Evolutionary conservation across 2,797 vertebrate species (phyloP).

Genomic region (Anas bernieri): DNA sequence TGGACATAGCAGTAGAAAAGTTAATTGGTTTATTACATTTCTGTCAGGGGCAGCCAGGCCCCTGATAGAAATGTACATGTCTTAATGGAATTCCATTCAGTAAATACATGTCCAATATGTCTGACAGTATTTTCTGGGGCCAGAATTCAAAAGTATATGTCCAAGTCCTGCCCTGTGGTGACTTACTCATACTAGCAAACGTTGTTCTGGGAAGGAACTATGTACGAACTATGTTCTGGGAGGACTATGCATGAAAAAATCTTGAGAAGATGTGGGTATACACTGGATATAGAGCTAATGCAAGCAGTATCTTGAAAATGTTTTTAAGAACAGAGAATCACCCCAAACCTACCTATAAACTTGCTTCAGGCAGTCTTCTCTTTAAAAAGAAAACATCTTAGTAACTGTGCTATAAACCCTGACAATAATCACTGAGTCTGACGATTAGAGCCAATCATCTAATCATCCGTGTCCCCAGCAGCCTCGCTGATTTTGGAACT

Average conservation of each 20-base stretch:
- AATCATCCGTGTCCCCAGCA: background rate
- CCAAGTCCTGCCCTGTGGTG: background rate
- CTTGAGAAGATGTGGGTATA: background rate
- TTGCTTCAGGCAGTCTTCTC: background rate
- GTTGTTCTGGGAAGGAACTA: background rate
- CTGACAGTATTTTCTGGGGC: background rate
- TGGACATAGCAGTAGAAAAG: background rate
- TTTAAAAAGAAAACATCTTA: conserved; percentile 22
- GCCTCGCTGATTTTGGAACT: conserved; percentile 32
- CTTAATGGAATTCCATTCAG: background rate
- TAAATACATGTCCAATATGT: background rate
- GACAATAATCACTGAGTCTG: conserved; percentile 12
- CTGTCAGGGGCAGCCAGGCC: background rate
- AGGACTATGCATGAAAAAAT: background rate
- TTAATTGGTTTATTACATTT: background rate
- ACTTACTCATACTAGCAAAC: background rate
- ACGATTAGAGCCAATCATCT: conserved; percentile 14
- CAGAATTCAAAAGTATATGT: background rate
- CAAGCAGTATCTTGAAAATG: background rate
- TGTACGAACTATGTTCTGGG: background rate
- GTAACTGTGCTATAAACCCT: background rate
- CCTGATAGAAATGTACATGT: background rate
- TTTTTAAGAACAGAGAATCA: background rate
- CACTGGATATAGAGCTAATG: background rate
- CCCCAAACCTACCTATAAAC: background rate